A percentile compares a stretch with the other conserved stretches of the same genome.
phyloP scores from a whole-genome alignment of 2,113 vertebrate genomes.

The Neodon shergylaensis region DNA sequence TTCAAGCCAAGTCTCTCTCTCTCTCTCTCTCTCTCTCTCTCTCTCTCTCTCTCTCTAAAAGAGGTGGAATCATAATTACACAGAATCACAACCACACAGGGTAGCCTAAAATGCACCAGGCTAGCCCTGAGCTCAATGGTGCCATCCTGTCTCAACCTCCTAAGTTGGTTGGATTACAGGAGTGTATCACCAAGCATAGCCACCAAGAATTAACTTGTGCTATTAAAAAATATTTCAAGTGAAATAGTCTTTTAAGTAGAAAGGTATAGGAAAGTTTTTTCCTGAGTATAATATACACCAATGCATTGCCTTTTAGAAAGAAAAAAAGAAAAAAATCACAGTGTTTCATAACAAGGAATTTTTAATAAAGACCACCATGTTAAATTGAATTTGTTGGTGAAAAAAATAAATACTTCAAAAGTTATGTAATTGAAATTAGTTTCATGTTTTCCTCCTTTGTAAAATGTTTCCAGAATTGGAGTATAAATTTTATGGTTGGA shows the following conservation, averaged over 20 bases:
- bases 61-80: neutral
- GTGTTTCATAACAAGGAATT: neutral
- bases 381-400: neutral
- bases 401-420: neutral
- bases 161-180: neutral
- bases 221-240: neutral
- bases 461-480: neutral
- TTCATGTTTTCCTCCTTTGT: neutral
- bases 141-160: neutral
- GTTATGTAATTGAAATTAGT: neutral
- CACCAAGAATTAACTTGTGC: neutral
- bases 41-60: neutral
- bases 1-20: neutral
- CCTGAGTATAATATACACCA: neutral
- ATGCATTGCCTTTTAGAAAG: neutral
- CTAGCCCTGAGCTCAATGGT: neutral
- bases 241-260: neutral
- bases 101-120: neutral
- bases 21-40: neutral
- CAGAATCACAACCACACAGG: neutral
- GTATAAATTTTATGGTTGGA: too few relatives aligned
- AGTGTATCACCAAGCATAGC: neutral
- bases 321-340: neutral
- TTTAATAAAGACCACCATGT: neutral
- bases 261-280: neutral